Evolutionary conservation across 2,888 invertebrate genomes (phyloP), one percentile per base, ranked within the genome.

Genomic region (Agrotis exclamationis): DNA sequence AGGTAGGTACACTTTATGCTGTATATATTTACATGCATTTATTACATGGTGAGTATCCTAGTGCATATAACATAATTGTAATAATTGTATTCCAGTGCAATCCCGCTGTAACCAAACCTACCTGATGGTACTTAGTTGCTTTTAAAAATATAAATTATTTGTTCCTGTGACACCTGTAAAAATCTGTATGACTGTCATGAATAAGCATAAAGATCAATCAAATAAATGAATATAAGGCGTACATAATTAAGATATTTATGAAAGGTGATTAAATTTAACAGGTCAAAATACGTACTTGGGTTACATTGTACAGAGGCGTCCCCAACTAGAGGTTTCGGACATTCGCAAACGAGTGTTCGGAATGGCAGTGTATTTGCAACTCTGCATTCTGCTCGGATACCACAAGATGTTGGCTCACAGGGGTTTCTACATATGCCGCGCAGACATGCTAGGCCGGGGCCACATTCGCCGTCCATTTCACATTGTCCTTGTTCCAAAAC

Each of bases 331-430:
- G 98, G 98, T 74, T 97, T 97, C 76, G 98, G 97, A 90, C 99
- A 99, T 88, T 98, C 97, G 91, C 99, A 99, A 73, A 98, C 97
- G 97, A 99, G 98, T 11, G 98, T 98, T 84, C 99, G 97, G 93
- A 98, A 97, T 9, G 99, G 99, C 79, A 99, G 93, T 0, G 98
- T 98, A 88, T 99, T 98, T 33, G 98, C 97, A 14, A 99, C 99
- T 13, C 97, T 97, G 90, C 99, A 99, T 82, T 97, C 97, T 0
- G 99, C 98, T 89, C 98, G 97, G 50, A 95, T 90, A 20, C 98
- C 98, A 88, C 98, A 99, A 0, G 99, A 98, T 1, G 97, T 98
- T 74, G 97, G 97, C 9, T 94, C 90, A 90, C 99, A 99, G 0
- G 99, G 98, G 90, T 98, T 98, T 87, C 97, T 97, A 89, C 99